A percentile compares a stretch with the other conserved stretches of the same genome.
These are phyloP conservation scores for Drosophila malerkotliana DNA, from an alignment of 1,140 invertebrate species.

Conservation along the genomic window DNA sequence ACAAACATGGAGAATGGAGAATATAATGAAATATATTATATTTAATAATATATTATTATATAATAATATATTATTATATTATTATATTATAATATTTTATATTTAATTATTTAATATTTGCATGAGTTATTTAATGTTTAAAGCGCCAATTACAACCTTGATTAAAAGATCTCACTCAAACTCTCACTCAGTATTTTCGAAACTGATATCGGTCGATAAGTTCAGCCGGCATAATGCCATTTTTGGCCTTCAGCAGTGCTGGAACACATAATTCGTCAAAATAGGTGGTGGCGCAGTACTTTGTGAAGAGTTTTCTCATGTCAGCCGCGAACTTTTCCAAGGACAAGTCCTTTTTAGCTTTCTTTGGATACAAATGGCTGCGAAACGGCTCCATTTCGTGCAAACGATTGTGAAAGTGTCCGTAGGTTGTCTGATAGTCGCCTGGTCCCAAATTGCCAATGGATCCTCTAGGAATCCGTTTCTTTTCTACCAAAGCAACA, in stretches of 20 bases:
- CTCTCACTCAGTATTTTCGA: constrained; percentile 26
- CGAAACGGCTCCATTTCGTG: constrained; percentile 30
- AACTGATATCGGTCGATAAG: constrained; percentile 62
- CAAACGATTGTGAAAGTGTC: constrained; percentile 61
- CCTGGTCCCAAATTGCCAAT: too few species aligned
- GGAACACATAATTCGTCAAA: constrained; percentile 59
- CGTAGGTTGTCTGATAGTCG: constrained; percentile 63
- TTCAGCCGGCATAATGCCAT: constrained; percentile 63
- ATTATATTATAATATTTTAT: too few species aligned
- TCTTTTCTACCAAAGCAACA: constrained; percentile 2
- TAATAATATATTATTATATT: too few species aligned
- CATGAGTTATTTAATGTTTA: not conserved
- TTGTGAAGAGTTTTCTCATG: constrained; percentile 68
- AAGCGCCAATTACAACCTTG: not conserved
- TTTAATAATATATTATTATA: too few species aligned
- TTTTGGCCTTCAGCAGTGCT: constrained; percentile 54
- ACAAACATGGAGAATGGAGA: too few species aligned
- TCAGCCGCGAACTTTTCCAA: constrained; percentile 27
- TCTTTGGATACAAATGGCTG: constrained; percentile 5
- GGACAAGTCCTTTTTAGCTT: constrained; percentile 26
- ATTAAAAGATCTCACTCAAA: not conserved
- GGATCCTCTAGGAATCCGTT: not conserved
- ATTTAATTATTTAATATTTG: not conserved
- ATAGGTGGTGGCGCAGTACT: constrained; percentile 58
- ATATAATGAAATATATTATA: too few species aligned